Base-by-base conservation (phyloP, 1,140 invertebrate species). In the Diorhabda sublineata region DNA sequence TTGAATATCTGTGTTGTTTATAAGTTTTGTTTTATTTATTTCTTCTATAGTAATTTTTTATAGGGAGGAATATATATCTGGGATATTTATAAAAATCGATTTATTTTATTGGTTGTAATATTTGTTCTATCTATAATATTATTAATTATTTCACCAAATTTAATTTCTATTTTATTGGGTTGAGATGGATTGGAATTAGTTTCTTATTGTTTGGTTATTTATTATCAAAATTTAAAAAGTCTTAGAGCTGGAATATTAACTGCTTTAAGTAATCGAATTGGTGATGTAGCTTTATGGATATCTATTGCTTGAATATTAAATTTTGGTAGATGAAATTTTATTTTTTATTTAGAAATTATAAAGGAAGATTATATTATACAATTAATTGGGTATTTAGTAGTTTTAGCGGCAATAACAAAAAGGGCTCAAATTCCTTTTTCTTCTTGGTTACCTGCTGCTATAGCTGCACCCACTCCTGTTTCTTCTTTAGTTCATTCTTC, bases 401-500 rank as follows among this genome's bases (percentile, higher is more conserved):
- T 85, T 64, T 77, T 87, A 74, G 85, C 84, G 3, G 79, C 83
- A 62, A 84, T 90, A 81, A 91, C 89, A 72, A 91, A 91, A 82
- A 91, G 88, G 73, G 89, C 89, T 77, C 88, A 91, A 83, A 84
- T 90, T 84, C 87, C 88, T 62, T 91, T 91, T 87, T 88, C 86
- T 74, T 82, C 84, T 70, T 90, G 89, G 78, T 79, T 91, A 47
- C 90, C 89, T 0, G 84, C 84, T 4, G 89, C 89, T 45, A 91
- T 91, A 79, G 85, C 87, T 2, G 88, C 88, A 57, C 88, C 89
- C 57, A 90, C 88, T 9, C 87, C 88, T 58, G 85, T 91, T 72
- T 90, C 88, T 61, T 84, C 89, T 61, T 86, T 91, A 82, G 88
- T 91, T 79, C 88, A 91, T 86, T 91, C 89, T 71, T 91, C 89